Conservation (phyloP, 2,113 vertebrate genomes). For the Bos taurus region ARS-UCD2.0 NC_037348.1:18828001-18828500, state of each 20-base stretch:
- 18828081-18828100: background rate
- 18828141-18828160: background rate
- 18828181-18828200: background rate
- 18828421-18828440: background rate
- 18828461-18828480: background rate
- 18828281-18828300: background rate
- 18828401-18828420: background rate
- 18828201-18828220: background rate
- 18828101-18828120: background rate
- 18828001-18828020: background rate
- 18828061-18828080: background rate
- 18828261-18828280: background rate
- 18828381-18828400: background rate
- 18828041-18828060: background rate
- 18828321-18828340: background rate
- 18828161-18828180: fast-evolving
- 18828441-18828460: background rate
- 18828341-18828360: background rate
- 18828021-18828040: background rate
- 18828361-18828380: background rate
- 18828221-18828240: background rate
- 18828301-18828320: background rate
- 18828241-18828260: background rate
- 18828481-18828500: background rate
- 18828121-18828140: background rate